These are phyloP conservation scores for Heliconius nattereri DNA, from an alignment of 1,140 invertebrate species.

Conservation along the genomic window DNA sequence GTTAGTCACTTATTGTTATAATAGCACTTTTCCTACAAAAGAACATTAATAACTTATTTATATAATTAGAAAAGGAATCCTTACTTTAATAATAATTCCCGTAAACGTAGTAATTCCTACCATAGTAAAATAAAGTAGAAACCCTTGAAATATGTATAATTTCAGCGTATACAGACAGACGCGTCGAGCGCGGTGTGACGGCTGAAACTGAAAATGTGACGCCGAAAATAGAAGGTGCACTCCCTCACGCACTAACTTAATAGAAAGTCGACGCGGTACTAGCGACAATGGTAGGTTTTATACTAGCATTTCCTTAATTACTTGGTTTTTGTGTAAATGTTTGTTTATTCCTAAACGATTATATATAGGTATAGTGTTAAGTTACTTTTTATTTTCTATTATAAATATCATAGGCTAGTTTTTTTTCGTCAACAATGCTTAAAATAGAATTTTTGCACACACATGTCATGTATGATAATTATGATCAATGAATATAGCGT, in stretches of 20 bases:
- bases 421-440: too few species aligned
- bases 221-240: constrained; percentile 73
- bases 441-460: too few species aligned
- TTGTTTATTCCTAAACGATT: too few species aligned
- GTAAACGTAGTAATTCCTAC: constrained; percentile 60
- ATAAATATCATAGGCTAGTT: too few species aligned
- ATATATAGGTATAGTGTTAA: neutral
- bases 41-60: neutral
- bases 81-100: constrained; percentile 76
- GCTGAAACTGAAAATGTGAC: constrained; percentile 74
- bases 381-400: too few species aligned
- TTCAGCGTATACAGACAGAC: constrained; percentile 29
- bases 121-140: constrained; percentile 49
- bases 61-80: constrained; percentile 32
- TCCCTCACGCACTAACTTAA: constrained; percentile 45
- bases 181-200: constrained; percentile 57
- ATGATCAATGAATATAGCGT: too few species aligned
- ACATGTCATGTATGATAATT: too few species aligned
- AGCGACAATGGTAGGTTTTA: neutral
- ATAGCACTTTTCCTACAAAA: neutral
- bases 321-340: neutral
- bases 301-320: constrained; percentile 12
- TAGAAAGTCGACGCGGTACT: constrained; percentile 30
- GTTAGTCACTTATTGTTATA: neutral
- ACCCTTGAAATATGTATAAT: constrained; percentile 37